Conservation (phyloP, 2,113 vertebrate species). For the Tenrec ecaudatus region DNA sequence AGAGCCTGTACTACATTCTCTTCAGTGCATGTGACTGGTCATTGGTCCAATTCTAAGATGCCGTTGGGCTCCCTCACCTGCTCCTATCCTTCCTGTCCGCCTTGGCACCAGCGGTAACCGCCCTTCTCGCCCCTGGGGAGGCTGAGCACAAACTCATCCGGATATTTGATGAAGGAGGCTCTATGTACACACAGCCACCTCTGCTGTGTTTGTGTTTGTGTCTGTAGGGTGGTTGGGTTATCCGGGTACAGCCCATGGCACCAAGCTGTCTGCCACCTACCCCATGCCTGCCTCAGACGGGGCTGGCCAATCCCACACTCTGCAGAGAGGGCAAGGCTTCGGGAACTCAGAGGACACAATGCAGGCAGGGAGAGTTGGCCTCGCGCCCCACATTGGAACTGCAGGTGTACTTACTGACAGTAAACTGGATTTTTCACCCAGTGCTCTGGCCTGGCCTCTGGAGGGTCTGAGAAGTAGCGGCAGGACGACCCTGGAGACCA, state of each 20-base stretch:
- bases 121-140: neutral
- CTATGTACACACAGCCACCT: neutral
- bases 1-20: neutral
- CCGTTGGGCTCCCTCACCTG: neutral
- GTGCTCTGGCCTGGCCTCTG: neutral
- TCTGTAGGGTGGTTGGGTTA: neutral
- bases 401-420: slow-evolving; percentile 6
- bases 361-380: neutral
- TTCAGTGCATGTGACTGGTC: neutral
- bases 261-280: neutral
- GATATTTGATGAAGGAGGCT: slow-evolving; percentile 66
- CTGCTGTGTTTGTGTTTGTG: neutral
- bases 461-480: neutral
- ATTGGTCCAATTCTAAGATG: neutral
- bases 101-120: neutral
- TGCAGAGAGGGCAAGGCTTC: neutral
- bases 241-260: slow-evolving; percentile 28
- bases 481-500: neutral
- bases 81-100: neutral
- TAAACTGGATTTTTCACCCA: neutral
- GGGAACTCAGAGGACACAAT: neutral
- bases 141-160: neutral
- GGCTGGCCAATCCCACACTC: neutral
- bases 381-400: neutral
- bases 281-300: neutral